Percentiles rank a stretch among this genome's conserved stretches.
Evolutionary conservation across 2,888 invertebrate species (phyloP).

Genomic region (Meteorus colon): DNA sequence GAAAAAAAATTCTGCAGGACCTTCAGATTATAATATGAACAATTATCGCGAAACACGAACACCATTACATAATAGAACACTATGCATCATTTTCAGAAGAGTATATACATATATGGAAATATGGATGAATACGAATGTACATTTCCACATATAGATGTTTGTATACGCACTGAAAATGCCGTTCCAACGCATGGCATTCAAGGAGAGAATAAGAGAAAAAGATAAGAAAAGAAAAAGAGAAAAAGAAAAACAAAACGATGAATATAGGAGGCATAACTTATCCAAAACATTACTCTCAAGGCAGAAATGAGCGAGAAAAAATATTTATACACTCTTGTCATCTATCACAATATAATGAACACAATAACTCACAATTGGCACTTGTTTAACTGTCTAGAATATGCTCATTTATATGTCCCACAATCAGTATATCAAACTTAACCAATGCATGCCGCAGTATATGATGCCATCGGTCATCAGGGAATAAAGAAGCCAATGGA

Average conservation of each 20-base stretch:
- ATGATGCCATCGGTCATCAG: constrained; percentile 2
- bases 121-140: too few species aligned
- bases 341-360: constrained; percentile 1
- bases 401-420: background rate
- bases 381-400: background rate
- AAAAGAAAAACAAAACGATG: background rate
- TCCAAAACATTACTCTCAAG: background rate
- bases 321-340: background rate
- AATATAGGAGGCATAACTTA: background rate
- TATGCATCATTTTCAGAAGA: background rate
- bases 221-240: constrained; percentile 16
- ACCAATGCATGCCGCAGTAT: background rate
- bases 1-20: background rate
- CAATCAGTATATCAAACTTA: background rate
- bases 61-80: background rate
- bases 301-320: background rate
- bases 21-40: background rate
- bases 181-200: background rate
- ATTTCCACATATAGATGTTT: too few species aligned
- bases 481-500: constrained; percentile 19
- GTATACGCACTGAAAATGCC: too few species aligned
- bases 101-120: background rate
- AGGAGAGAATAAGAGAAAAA: background rate
- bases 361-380: background rate
- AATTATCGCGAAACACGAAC: background rate